Base-by-base conservation (phyloP, 2,888 invertebrate species). In the Neoaliturus tenellus region DNA sequence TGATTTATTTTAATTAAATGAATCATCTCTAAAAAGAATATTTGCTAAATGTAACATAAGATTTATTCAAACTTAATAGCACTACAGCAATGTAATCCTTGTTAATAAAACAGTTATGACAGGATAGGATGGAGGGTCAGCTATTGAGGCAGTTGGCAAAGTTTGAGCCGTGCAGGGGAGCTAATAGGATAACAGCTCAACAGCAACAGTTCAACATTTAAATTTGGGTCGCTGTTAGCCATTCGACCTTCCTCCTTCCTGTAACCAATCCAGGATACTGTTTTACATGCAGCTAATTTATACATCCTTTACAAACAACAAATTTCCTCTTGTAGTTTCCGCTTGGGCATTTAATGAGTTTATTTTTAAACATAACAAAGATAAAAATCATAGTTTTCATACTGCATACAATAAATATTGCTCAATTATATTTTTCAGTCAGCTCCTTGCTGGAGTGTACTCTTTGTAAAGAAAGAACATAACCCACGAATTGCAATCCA, bases 101-200 rank as follows among this genome's bases (percentile, higher is more conserved):
- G 35, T 35, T 35, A 35, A 10, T 35, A 35, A 10, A n/a, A n/a
- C n/a, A n/a, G 6, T 10, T 35, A 35, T 10, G 35, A 6, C 10
- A 35, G 4, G 35, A 35, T 10, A 35, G 35, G 35, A 35, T 35
- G 35, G 35, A 35, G 35, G 35, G 10, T 4, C 35, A n/a, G 44
- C 2, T 44, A 44, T 12, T 44, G 44, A 14, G 44, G 14, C 62
- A 62, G 62, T 28, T 62, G 17, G 62, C 28, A 28, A 14, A 62
- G 62, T 28, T 20, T 3, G 55, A 20, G 28, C 17, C 25, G 17
- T 62, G 62, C 17, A 62, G 62, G 62, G 62, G 62, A 28, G 28
- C 62, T 62, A 62, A 62, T 62, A 28, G 62, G 62, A 62, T 62
- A 62, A 62, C 28, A 62, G 25, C 62, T 51, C 28, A 20, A 62